phyloP scores from a whole-genome alignment of 35 echinoderm and acorn worm genomes.

The Ptychodera flava region DNA sequence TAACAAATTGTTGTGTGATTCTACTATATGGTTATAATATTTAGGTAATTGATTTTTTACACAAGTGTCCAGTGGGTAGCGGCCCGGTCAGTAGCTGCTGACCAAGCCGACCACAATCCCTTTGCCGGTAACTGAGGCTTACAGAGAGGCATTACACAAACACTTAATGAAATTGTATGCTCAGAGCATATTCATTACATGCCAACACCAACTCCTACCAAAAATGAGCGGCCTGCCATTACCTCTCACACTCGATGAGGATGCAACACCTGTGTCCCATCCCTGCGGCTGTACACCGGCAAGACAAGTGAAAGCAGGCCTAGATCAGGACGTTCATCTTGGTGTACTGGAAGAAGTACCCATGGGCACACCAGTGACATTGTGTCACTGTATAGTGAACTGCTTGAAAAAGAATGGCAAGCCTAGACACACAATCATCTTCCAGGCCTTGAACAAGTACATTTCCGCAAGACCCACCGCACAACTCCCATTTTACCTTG shows the following conservation, averaged over 20 bases:
- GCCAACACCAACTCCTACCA: slow-evolving; percentile 4
- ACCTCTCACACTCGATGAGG: slow-evolving; percentile 24
- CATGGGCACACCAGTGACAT: slow-evolving; percentile 40
- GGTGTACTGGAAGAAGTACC: slow-evolving; percentile 47
- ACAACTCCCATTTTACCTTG: not conserved
- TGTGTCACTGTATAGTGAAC: slow-evolving; percentile 39
- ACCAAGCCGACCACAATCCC: slow-evolving; percentile 2
- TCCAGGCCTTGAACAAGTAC: slow-evolving; percentile 22
- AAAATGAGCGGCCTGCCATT: slow-evolving; percentile 43
- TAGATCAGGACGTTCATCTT: slow-evolving; percentile 39
- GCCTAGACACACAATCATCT: slow-evolving; percentile 28
- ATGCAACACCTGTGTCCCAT: slow-evolving; percentile 24
- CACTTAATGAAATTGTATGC: too few relatives aligned
- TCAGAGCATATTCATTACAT: too few relatives aligned
- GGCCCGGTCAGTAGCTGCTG: not conserved
- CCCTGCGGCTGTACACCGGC: slow-evolving; percentile 27
- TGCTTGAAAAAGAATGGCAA: slow-evolving; percentile 42
- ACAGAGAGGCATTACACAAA: too few relatives aligned
- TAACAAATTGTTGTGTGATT: too few relatives aligned
- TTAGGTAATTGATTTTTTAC: too few relatives aligned
- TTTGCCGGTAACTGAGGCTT: slow-evolving; percentile 15
- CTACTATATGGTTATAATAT: too few relatives aligned
- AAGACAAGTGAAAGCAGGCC: slow-evolving; percentile 50
- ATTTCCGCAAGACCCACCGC: not conserved
- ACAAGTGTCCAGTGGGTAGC: not conserved